Evolutionary conservation across 1,140 invertebrate species (phyloP).

Genomic region (Archivesica marissinica): DNA sequence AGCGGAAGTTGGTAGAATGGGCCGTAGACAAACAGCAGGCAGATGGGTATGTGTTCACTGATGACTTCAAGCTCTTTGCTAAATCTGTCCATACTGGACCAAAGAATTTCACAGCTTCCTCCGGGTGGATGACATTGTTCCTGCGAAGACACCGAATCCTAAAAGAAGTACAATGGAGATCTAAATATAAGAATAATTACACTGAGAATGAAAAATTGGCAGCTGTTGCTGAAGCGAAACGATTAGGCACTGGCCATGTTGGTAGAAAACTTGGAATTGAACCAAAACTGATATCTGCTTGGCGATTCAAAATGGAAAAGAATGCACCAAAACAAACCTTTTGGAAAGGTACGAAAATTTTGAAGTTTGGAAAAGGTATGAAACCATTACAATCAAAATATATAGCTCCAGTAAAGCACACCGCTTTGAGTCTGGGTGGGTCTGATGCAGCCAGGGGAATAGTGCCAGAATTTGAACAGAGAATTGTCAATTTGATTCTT

Average conservation of each 20-base stretch:
- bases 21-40: slow-evolving; percentile 35
- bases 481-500: slow-evolving; percentile 49
- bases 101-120: slow-evolving; percentile 52
- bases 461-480: slow-evolving; percentile 61
- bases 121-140: slow-evolving; percentile 55
- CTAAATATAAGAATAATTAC: slow-evolving; percentile 59
- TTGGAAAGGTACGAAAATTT: slow-evolving; percentile 58
- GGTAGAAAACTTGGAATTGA: slow-evolving; percentile 53
- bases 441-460: slow-evolving; percentile 49
- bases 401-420: slow-evolving; percentile 8
- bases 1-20: slow-evolving; percentile 49
- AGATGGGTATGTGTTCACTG: slow-evolving; percentile 58
- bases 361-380: slow-evolving; percentile 40
- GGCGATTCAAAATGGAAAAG: slow-evolving; percentile 59
- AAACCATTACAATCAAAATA: slow-evolving; percentile 13
- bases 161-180: slow-evolving; percentile 44
- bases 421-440: neutral
- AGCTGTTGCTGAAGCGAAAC: slow-evolving; percentile 39
- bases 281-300: slow-evolving; percentile 52
- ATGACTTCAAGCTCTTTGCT: slow-evolving; percentile 59
- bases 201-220: slow-evolving; percentile 57
- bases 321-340: slow-evolving; percentile 37
- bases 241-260: slow-evolving; percentile 51
- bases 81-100: slow-evolving; percentile 55
- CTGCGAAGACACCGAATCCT: slow-evolving; percentile 42